These are phyloP conservation scores for Cariama cristata DNA, from an alignment of 2,113 vertebrate genomes.

Conservation along the genomic window DNA sequence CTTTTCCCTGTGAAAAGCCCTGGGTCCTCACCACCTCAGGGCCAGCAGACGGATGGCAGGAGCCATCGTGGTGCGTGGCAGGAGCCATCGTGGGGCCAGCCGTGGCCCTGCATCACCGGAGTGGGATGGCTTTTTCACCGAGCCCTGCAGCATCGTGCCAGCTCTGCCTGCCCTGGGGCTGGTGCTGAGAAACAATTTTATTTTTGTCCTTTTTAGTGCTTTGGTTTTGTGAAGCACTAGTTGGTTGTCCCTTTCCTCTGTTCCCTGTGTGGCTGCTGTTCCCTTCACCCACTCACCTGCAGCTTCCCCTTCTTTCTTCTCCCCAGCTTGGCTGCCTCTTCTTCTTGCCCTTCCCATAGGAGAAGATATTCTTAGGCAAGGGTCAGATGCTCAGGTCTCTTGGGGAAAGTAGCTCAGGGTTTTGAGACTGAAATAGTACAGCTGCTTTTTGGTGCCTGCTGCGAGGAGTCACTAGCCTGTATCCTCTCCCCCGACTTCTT, in stretches of 20 bases:
- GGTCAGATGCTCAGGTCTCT: not conserved
- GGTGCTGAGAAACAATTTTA: not conserved
- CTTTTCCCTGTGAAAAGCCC: not conserved
- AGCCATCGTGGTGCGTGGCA: not conserved
- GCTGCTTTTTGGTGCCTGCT: not conserved
- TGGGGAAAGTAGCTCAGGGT: not conserved
- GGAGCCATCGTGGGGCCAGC: conserved; percentile 55
- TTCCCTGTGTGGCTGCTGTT: not conserved
- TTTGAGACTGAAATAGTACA: conserved; percentile 9
- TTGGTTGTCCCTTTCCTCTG: not conserved
- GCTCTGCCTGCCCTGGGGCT: not conserved
- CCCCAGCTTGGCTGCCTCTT: not conserved
- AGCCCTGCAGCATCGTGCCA: not conserved
- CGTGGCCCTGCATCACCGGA: accelerated
- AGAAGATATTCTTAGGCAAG: not conserved
- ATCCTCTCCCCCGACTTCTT: not conserved
- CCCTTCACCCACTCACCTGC: not conserved
- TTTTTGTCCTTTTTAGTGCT: not conserved
- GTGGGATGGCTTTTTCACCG: accelerated
- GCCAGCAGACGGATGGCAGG: conserved; percentile 26
- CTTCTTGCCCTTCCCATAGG: not conserved
- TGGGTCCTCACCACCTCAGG: not conserved
- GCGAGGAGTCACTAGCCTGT: not conserved
- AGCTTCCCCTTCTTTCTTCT: not conserved
- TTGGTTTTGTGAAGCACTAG: not conserved